Base-by-base conservation (phyloP, 2,888 invertebrate genomes). In the Sinelater perroti region DNA sequence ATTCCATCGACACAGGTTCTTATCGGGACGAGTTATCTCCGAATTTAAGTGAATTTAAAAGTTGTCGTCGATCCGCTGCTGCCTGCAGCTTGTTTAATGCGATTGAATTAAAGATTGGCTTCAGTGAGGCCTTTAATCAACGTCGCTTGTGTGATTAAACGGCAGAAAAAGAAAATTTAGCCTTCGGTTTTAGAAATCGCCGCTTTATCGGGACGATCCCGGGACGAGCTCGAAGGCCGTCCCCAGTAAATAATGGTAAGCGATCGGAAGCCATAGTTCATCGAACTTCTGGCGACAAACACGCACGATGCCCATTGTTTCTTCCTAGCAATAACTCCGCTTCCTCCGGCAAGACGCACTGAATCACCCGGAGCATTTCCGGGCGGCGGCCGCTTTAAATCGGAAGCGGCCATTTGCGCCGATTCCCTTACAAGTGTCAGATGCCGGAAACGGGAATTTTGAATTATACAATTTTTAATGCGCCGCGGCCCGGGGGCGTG, bases 101-200 rank as follows among this genome's bases (percentile, higher is more conserved):
- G 76, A 76, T 76, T 77, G 76, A 78, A 78, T 78, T 78, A 77
- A 78, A 77, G 77, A 78, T 76, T 74, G 74, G 74, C 71, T 73
- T 72, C 71, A 66, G 72, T 75, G 76, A 70, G 73, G 71, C 74
- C 74, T 72, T 78, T 78, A 77, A 77, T 78, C 78, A 78, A 78
- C 74, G 77, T 78, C 77, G 33, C 70, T 69, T 69, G 71, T 74
- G 76, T 76, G 75, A 77, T 76, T 77, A 76, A 75, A 68, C 70
- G 69, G 3, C 16, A 28, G 35, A 36, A 44, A 46, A 14, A 36
- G 14, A n/a, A 47, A 47, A 47, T 35, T 35, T n/a, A n/a, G n/a
- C n/a, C n/a, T n/a, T n/a, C n/a, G n/a, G n/a, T n/a, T n/a, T n/a
- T n/a, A n/a, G n/a, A n/a, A n/a, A n/a, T n/a, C n/a, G n/a, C n/a